A percentile compares a stretch with the other conserved stretches of the same genome.
These are phyloP conservation scores for Pedicia rivosa DNA, from an alignment of 2,888 invertebrate species.

Conservation along the genomic window DNA sequence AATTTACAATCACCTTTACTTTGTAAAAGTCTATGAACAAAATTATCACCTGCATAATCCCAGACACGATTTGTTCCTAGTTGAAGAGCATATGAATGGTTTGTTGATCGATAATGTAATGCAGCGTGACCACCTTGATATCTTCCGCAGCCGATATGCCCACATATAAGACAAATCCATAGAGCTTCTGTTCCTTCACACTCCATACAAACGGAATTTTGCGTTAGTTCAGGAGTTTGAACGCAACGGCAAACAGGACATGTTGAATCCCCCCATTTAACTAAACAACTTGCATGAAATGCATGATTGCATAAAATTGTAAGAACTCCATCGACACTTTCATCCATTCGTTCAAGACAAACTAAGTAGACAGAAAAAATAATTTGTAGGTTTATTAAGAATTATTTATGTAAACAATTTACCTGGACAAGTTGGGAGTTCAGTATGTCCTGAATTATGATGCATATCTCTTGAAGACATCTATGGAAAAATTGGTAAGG, in stretches of 20 bases:
- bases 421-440: conserved; percentile 93
- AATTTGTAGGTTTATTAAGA: conserved; percentile 1
- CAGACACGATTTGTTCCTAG: conserved; percentile 93
- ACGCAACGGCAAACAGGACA: conserved; percentile 90
- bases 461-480: too few relatives aligned
- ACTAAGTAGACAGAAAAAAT: conserved; percentile 12
- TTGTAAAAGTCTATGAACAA: conserved; percentile 83
- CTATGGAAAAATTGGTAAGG: too few relatives aligned
- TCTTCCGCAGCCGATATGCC: conserved; percentile 94
- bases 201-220: conserved; percentile 41
- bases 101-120: conserved; percentile 86
- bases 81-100: conserved; percentile 95
- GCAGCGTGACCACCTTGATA: conserved; percentile 85
- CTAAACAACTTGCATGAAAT: conserved; percentile 89
- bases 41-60: conserved; percentile 96
- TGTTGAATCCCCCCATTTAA: conserved; percentile 93
- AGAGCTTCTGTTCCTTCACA: conserved; percentile 55
- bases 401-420: conserved; percentile 7
- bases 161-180: conserved; percentile 99
- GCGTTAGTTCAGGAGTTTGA: conserved; percentile 39
- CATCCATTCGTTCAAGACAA: conserved; percentile 85
- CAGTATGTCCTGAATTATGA: conserved; percentile 78
- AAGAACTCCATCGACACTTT: conserved; percentile 92
- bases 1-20: conserved; percentile 94
- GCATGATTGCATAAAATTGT: conserved; percentile 97